These are phyloP conservation scores for Mythimna pallens DNA, from an alignment of 2,888 invertebrate genomes.

Conservation along the genomic window DNA sequence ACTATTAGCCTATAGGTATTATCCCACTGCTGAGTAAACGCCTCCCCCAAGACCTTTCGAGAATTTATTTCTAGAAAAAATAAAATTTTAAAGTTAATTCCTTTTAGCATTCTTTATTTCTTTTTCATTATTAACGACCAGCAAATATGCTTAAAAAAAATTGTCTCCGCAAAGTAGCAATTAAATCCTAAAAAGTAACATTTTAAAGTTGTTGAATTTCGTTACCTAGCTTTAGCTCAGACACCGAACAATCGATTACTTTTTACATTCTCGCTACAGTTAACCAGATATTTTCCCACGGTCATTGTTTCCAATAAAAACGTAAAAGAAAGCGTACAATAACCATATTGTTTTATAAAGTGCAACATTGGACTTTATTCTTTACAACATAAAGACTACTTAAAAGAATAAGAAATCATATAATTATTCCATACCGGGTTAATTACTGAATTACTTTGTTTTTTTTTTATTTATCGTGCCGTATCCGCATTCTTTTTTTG, in stretches of 20 bases:
- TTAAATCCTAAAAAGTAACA: background rate
- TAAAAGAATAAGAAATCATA: conserved; percentile 9
- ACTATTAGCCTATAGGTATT: too few relatives aligned
- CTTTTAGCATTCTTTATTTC: too few relatives aligned
- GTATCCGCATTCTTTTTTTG: conserved; percentile 59
- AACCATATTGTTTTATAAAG: conserved; percentile 17
- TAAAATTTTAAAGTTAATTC: too few relatives aligned
- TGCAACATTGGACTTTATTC: conserved; percentile 44
- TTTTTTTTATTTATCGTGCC: too few relatives aligned
- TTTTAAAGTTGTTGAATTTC: conserved; percentile 21
- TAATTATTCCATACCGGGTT: conserved; percentile 22
- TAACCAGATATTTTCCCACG: conserved; percentile 84
- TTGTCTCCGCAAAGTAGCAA: background rate
- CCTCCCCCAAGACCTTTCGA: too few relatives aligned
- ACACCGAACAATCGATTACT: conserved; percentile 72
- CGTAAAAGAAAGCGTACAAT: conserved; percentile 65
- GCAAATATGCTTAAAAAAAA: background rate
- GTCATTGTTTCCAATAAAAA: conserved; percentile 79
- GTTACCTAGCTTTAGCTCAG: background rate
- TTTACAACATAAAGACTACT: background rate
- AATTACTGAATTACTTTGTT: conserved; percentile 50
- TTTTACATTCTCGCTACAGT: conserved; percentile 82
- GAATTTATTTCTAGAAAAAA: too few relatives aligned
- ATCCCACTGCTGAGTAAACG: too few relatives aligned
- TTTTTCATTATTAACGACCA: too few relatives aligned